Evolutionary conservation across 2,797 vertebrate genomes (phyloP).

Genomic region (Coreius guichenoti): DNA sequence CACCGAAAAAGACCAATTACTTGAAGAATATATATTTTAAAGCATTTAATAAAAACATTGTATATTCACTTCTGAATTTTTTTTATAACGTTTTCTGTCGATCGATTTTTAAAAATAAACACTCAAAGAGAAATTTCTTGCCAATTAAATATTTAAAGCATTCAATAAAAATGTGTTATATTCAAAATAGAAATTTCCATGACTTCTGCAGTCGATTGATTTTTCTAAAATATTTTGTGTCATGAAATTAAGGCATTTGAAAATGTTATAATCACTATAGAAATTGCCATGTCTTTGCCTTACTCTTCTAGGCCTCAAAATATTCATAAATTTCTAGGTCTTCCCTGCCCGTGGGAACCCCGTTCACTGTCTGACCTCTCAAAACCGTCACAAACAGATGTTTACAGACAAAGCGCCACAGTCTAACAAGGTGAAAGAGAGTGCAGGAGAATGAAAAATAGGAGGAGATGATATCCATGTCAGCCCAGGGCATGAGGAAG

Average conservation of each 20-base stretch:
- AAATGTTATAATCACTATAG: neutral
- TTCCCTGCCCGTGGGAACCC: neutral
- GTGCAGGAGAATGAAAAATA: constrained; percentile 13
- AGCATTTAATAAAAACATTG: neutral
- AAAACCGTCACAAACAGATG: constrained; percentile 8
- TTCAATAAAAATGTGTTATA: neutral
- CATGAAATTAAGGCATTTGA: neutral
- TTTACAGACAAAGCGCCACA: constrained; percentile 8
- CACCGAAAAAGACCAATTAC: neutral
- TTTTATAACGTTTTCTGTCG: neutral
- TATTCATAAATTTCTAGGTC: too few species aligned
- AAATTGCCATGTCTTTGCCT: neutral
- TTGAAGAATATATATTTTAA: neutral
- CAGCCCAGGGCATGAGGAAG: neutral
- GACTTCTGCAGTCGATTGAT: neutral
- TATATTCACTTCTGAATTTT: neutral
- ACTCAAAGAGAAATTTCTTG: neutral
- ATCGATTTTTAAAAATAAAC: neutral
- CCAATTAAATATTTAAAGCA: neutral
- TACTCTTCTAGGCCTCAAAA: neutral
- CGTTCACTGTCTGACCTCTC: neutral
- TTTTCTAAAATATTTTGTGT: neutral
- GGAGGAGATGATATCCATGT: neutral
- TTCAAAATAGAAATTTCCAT: neutral
- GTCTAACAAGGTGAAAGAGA: constrained; percentile 6